Evolutionary conservation across 2,888 invertebrate species (phyloP).

Genomic region (Magallana nippona): DNA sequence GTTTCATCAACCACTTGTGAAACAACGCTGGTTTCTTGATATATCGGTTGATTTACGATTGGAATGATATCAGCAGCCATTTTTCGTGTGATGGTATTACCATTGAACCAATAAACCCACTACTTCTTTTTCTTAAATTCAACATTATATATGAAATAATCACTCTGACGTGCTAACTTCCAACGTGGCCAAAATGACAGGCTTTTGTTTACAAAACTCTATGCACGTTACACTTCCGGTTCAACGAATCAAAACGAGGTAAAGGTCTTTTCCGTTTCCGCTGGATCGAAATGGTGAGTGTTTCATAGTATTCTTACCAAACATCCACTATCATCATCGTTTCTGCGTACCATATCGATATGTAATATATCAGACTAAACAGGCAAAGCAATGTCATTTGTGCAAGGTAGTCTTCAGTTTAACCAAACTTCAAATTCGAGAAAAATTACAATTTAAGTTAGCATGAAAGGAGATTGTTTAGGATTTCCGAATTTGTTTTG

Average conservation of each 20-base stretch:
- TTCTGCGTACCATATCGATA: background rate
- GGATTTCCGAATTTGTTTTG: background rate
- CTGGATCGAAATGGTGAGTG: conserved; percentile 61
- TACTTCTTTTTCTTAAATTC: background rate
- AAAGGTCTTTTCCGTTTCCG: conserved; percentile 58
- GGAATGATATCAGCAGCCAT: conserved; percentile 4
- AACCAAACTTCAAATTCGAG: background rate
- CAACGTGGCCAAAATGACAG: conserved; percentile 62
- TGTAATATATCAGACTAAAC: background rate
- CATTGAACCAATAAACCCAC: background rate
- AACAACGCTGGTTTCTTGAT: background rate
- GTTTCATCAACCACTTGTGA: conserved; percentile 50
- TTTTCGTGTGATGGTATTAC: background rate
- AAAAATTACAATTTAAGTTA: background rate
- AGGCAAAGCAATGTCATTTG: background rate
- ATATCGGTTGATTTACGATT: background rate
- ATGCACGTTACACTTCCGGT: conserved; percentile 52
- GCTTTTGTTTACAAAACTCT: conserved; percentile 44
- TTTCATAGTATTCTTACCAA: background rate
- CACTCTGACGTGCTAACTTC: conserved; percentile 51
- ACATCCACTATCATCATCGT: conserved; percentile 9
- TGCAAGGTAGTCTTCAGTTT: background rate
- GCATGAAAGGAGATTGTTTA: conserved; percentile 2
- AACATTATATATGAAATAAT: conserved; percentile 12
- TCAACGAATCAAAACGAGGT: conserved; percentile 54